Evolutionary conservation across 2,113 vertebrate species (phyloP).

Genomic region (Rhea americana): DNA sequence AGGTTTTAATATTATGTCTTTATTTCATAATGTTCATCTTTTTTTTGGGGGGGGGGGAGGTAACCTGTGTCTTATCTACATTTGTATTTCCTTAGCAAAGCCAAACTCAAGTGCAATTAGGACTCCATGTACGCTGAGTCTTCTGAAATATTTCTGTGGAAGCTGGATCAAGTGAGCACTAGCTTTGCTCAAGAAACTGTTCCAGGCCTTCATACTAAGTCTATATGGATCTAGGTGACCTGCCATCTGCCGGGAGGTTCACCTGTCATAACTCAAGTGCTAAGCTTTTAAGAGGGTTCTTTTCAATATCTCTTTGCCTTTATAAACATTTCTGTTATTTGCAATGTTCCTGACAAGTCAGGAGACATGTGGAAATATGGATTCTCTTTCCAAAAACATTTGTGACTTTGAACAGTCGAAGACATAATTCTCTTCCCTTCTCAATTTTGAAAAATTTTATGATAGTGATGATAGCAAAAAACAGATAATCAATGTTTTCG

Average conservation of each 20-base stretch:
- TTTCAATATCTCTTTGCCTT: not conserved
- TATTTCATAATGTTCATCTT: not conserved
- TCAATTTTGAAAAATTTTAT: not conserved
- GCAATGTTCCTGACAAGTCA: not conserved
- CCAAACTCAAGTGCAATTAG: not conserved
- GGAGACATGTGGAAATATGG: not conserved
- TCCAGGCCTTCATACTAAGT: not conserved
- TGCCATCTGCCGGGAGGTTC: not conserved
- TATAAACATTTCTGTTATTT: not conserved
- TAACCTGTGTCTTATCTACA: not conserved
- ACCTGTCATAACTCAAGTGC: not conserved
- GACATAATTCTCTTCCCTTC: not conserved
- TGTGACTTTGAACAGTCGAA: not conserved
- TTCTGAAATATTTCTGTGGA: not conserved
- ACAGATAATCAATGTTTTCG: not conserved
- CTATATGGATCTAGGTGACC: not conserved
- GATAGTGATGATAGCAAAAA: not conserved
- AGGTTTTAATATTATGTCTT: not conserved
- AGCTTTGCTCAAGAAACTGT: not conserved
- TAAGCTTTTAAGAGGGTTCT: not conserved
- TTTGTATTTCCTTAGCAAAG: not conserved
- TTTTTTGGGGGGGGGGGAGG: no score
- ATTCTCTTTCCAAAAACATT: not conserved
- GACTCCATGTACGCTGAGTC: not conserved
- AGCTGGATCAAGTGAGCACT: not conserved